Evolutionary conservation across 2,797 vertebrate genomes (phyloP), one percentile per base, ranked within the genome.

Genomic region (Semotilus atromaculatus): DNA sequence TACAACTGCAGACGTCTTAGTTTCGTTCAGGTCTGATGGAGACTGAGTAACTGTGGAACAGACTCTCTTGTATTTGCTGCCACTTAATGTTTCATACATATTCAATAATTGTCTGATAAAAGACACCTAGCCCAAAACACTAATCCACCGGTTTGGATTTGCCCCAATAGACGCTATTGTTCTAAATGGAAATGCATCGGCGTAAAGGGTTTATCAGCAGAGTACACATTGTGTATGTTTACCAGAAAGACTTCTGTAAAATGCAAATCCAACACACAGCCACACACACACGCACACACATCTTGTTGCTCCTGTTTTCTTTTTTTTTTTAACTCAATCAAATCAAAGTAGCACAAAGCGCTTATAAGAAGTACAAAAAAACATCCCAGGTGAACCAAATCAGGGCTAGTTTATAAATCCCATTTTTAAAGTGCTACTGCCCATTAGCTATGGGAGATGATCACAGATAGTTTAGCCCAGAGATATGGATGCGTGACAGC

Each of bases 21-120:
- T 43, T 62, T 76, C 18, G 82, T 84, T 75, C 48, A 58, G 45
- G 62, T 84, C 64, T 80, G 86, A 58, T 80, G 81, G 19, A 73
- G 45, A 11, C 74, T 9, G 43, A 74, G 76, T 36, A 84, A 80
- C 19, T 74, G 62, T n/a, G 64, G 53, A 70, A 70, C n/a, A 62
- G 18, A 48, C 53, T 70, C 31, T 40, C 31, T 40, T 60, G 71
- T 75, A 67, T 67, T 68, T 11, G 29, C 9, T 81, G 66, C 80
- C 53, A 19, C 48, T 29, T 72, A 31, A 71, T 66, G 40, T 80
- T 66, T 80, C 38, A 80, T 82, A 23, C 80, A 82, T 82, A 82
- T 72, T 82, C 68, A 82, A 58, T 71, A 72, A 81, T 26, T 40
- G n/a, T 10, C 67, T 16, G 36, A 81, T 60, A 55, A 81, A 82